Percentiles rank a stretch among this genome's conserved stretches.
Evolutionary conservation across 1,140 invertebrate species (phyloP).

Genomic region (Megalonaias nervosa): DNA sequence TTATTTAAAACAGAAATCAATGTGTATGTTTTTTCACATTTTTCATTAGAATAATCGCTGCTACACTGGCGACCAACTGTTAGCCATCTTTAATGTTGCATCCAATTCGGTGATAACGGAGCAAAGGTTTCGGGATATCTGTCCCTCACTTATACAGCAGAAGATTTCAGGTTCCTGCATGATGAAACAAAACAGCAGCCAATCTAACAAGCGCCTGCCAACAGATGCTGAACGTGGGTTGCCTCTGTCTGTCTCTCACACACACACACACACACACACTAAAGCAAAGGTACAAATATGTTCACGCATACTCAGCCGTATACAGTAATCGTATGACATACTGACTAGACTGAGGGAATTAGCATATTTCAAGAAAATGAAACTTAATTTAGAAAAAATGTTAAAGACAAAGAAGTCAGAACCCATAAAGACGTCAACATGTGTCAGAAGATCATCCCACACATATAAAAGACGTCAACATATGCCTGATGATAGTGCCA

Average conservation of each 20-base stretch:
- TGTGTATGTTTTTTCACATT: neutral
- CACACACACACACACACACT: neutral
- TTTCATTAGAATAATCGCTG: conserved; percentile 31
- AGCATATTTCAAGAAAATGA: too few relatives aligned
- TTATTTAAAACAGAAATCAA: too few relatives aligned
- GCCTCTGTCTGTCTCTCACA: neutral
- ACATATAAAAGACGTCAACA: too few relatives aligned
- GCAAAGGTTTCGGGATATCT: conserved; percentile 31
- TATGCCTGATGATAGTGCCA: too few relatives aligned
- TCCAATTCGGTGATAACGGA: conserved; percentile 1
- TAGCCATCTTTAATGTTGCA: conserved; percentile 29
- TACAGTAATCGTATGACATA: too few relatives aligned
- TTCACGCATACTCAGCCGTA: neutral
- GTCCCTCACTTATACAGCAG: conserved; percentile 40
- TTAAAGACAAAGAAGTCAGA: too few relatives aligned
- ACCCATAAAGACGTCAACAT: too few relatives aligned
- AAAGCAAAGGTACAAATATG: neutral
- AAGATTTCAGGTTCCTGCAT: conserved; percentile 22
- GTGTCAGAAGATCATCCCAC: too few relatives aligned
- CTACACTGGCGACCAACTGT: conserved; percentile 34
- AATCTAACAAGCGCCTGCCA: neutral
- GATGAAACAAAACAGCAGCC: neutral
- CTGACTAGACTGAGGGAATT: too few relatives aligned
- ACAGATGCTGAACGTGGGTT: conserved; percentile 33
- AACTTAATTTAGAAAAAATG: too few relatives aligned